These are phyloP conservation scores for Podarcis lilfordi DNA, from an alignment of 2,797 vertebrate species.

Conservation along the genomic window DNA sequence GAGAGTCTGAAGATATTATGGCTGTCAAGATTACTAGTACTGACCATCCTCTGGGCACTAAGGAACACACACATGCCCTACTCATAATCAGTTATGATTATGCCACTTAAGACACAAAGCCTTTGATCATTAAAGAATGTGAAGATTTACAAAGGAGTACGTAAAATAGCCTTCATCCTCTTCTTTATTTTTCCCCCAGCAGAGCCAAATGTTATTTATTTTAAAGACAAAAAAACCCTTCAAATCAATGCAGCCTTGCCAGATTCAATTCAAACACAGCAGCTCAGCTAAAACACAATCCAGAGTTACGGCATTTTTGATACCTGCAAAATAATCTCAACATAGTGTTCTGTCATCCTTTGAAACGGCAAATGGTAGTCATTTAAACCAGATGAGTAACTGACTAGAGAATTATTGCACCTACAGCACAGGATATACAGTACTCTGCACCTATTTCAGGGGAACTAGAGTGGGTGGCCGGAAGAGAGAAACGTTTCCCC, in stretches of 20 bases:
- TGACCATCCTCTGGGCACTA: constrained; percentile 57
- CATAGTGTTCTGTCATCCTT: constrained; percentile 76
- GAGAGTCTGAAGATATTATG: neutral
- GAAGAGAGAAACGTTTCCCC: constrained; percentile 80
- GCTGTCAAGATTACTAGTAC: neutral
- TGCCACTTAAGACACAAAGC: constrained; percentile 56
- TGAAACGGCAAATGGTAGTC: constrained; percentile 82
- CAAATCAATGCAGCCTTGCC: constrained; percentile 65
- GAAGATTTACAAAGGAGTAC: constrained; percentile 74
- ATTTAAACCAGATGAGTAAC: constrained; percentile 82
- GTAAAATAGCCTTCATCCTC: constrained; percentile 60
- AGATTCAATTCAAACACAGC: constrained; percentile 65
- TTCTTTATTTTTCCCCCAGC: constrained; percentile 28
- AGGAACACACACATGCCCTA: constrained; percentile 55
- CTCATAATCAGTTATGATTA: constrained; percentile 55
- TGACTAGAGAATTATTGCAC: constrained; percentile 77
- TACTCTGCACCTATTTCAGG: constrained; percentile 84
- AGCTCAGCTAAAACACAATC: constrained; percentile 77
- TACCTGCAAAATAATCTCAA: constrained; percentile 78
- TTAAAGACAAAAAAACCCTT: constrained; percentile 46
- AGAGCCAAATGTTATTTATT: constrained; percentile 76
- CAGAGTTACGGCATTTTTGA: constrained; percentile 67
- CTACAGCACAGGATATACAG: constrained; percentile 83
- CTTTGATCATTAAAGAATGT: constrained; percentile 64
- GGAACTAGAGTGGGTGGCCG: constrained; percentile 89